Conservation (phyloP, 2,888 invertebrate genomes). For the Amphipoea oculea region DNA sequence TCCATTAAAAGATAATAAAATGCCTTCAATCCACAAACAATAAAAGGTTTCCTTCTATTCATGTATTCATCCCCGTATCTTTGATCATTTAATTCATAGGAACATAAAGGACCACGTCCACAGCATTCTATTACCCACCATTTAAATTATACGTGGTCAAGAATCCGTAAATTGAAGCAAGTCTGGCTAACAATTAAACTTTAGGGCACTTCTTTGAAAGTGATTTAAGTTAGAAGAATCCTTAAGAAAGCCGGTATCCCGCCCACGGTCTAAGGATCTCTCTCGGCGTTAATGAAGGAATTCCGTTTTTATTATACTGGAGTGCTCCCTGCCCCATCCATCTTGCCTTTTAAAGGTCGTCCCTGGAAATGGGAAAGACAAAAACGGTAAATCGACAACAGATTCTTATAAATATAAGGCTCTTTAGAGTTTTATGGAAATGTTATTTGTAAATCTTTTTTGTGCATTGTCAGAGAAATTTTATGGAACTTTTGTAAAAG, state of each 20-base stretch:
- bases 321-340: conserved; percentile 79
- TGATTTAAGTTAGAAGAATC: conserved; percentile 73
- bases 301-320: conserved; percentile 81
- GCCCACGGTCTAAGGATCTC: conserved; percentile 62
- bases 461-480: not conserved
- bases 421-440: conserved; percentile 39
- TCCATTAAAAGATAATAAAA: not conserved
- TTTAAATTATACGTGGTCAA: conserved; percentile 63
- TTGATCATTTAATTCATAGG: conserved; percentile 15
- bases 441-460: conserved; percentile 1
- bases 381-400: conserved; percentile 65
- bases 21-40: too few relatives aligned
- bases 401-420: conserved; percentile 53
- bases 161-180: conserved; percentile 61
- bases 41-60: not conserved
- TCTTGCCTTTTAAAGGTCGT: conserved; percentile 72
- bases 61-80: not conserved
- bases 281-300: conserved; percentile 81
- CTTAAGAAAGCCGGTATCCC: conserved; percentile 69
- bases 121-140: conserved; percentile 42
- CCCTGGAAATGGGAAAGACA: conserved; percentile 62
- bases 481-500: not conserved
- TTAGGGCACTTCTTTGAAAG: conserved; percentile 70
- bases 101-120: conserved; percentile 9
- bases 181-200: conserved; percentile 69